phyloP scores from a whole-genome alignment of 1,140 invertebrate genomes.

The Drosophila melanogaster region DNA sequence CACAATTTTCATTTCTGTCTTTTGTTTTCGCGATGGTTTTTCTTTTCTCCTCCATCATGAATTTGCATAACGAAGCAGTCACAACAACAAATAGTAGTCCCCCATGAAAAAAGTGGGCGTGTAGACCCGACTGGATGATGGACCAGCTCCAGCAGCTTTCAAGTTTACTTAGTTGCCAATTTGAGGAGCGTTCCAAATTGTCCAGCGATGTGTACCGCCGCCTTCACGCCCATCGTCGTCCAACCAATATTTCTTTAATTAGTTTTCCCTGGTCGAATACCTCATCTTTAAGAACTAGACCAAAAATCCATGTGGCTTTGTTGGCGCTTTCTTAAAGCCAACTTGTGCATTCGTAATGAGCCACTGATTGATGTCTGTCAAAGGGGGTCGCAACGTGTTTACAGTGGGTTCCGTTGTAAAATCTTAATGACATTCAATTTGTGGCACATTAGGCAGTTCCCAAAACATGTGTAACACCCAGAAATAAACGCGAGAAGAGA shows the following conservation, averaged over 20 bases:
- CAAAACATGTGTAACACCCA: conserved; percentile 66
- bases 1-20: conserved; percentile 68
- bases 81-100: conserved; percentile 36
- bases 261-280: conserved; percentile 48
- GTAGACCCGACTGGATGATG: conserved; percentile 22
- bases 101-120: conserved; percentile 36
- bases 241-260: conserved; percentile 59
- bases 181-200: conserved; percentile 66
- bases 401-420: conserved; percentile 33
- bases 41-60: conserved; percentile 9
- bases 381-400: conserved; percentile 35
- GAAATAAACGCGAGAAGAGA: conserved; percentile 2
- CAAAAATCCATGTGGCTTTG: conserved; percentile 3
- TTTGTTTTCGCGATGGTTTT: conserved; percentile 25
- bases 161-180: conserved; percentile 80
- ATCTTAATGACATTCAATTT: conserved; percentile 78
- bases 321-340: conserved; percentile 45
- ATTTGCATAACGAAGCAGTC: conserved; percentile 79
- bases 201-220: conserved; percentile 42
- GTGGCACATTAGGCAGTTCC: conserved; percentile 73
- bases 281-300: conserved; percentile 60
- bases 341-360: conserved; percentile 68
- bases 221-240: conserved; percentile 3
- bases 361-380: conserved; percentile 70
- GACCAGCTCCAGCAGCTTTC: conserved; percentile 54